Evolutionary conservation across 2,888 invertebrate species (phyloP), one percentile per base, ranked within the genome.

Genomic region (Lutraria lutraria): DNA sequence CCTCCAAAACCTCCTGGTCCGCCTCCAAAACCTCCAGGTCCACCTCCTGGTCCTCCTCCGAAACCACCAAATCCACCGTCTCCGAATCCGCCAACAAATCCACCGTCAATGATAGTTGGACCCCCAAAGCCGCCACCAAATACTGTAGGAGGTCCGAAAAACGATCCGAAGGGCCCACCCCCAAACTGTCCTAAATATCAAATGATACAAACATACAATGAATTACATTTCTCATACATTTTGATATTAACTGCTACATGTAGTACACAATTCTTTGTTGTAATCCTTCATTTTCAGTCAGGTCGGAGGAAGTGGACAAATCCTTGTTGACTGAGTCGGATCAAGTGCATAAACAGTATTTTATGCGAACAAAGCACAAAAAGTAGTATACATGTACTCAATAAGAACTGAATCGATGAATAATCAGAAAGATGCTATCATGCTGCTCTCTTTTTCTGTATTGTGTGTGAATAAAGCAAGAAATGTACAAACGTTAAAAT

Each of bases 21-120:
- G n/a, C 83, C 83, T 63, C 83, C 83, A 25, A 82, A 60, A n/a
- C 84, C 68, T 43, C 84, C 87, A 76, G 53, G n/a, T 52, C 53
- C 81, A 54, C 81, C 85, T 16, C 88, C 85, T 12, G 60, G 34
- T n/a, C 60, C 43, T 29, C 83, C 68, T 19, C 83, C 86, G 43
- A 86, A 86, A 29, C 82, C 82, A 52, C 81, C 86, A 52, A 43
- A n/a, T 12, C 68, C 79, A n/a, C 68, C n/a, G n/a, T n/a, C 68
- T 6, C 86, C 84, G 68, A 82, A 83, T 16, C 82, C 25, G n/a
- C 56, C 68, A 21, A 68, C 86, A 53, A 86, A 86, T 53, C 82
- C 81, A 52, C 81, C 86, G 29, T 34, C 31, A 15, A n/a, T n/a
- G n/a, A n/a, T 43, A 0, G 63, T 81, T 0, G 52, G 52, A n/a